Evolutionary conservation across 2,113 vertebrate genomes (phyloP).

Genomic region (Mixornis gularis): DNA sequence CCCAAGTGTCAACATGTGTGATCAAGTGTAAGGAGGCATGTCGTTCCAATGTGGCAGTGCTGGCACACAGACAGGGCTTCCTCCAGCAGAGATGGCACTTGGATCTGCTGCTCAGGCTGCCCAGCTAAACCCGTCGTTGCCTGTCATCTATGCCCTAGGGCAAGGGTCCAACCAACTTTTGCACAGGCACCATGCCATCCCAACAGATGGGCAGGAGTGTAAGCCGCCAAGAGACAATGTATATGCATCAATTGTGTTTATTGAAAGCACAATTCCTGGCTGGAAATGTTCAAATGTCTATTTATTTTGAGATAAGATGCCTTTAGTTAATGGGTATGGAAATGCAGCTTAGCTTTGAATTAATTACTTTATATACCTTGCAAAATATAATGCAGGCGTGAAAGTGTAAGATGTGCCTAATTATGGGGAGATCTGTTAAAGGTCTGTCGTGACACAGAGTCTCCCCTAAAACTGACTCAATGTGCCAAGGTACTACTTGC

Average conservation of each 20-base stretch:
- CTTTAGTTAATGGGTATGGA: constrained; percentile 61
- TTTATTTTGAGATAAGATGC: constrained; percentile 63
- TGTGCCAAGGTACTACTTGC: neutral
- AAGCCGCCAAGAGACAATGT: constrained; percentile 71
- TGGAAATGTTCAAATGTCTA: constrained; percentile 56
- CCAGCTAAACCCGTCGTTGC: constrained; percentile 61
- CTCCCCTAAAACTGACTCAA: neutral
- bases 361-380: neutral
- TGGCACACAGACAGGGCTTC: constrained; percentile 45
- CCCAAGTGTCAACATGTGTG: constrained; percentile 59
- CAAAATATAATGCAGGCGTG: neutral
- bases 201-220: constrained; percentile 73
- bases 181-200: constrained; percentile 72
- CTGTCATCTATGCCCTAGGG: constrained; percentile 73
- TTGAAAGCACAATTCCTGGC: constrained; percentile 54
- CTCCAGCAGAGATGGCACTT: constrained; percentile 58
- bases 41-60: constrained; percentile 37
- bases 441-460: neutral
- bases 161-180: constrained; percentile 72
- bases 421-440: neutral
- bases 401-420: neutral
- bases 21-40: constrained; percentile 58
- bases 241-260: constrained; percentile 69
- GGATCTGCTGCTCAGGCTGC: constrained; percentile 61
- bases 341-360: neutral